Conservation (phyloP, 2,113 vertebrate genomes). For the Xenus cinereus region DNA sequence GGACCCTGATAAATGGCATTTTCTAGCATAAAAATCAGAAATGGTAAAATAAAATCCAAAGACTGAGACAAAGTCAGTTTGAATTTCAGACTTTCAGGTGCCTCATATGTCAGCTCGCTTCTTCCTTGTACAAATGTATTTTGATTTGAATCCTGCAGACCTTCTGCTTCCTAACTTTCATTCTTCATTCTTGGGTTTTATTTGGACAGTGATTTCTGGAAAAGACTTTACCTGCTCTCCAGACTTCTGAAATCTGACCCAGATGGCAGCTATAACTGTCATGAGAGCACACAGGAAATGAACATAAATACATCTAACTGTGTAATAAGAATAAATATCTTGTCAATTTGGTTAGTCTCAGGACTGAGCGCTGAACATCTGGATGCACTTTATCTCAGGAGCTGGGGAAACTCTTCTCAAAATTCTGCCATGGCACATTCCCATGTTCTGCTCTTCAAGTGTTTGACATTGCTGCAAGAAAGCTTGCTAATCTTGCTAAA, state of each 20-base stretch:
- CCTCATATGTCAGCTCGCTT: not conserved
- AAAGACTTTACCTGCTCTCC: not conserved
- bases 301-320: not conserved
- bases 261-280: not conserved
- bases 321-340: conserved; percentile 13
- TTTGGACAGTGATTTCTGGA: not conserved
- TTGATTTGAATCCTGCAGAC: not conserved
- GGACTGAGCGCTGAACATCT: conserved; percentile 15
- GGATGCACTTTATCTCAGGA: conserved; percentile 21
- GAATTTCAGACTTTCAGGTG: not conserved
- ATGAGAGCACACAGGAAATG: not conserved
- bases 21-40: not conserved
- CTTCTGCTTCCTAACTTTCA: not conserved
- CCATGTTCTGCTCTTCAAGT: not conserved
- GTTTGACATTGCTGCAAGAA: not conserved
- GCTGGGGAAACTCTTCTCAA: not conserved
- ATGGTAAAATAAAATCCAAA: not conserved
- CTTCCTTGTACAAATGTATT: not conserved
- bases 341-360: conserved; percentile 1
- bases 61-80: not conserved
- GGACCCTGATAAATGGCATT: not conserved
- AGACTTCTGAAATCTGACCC: not conserved
- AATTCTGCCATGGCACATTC: not conserved
- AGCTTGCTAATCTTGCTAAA: not conserved
- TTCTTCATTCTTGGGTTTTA: not conserved